Conservation (phyloP, 1,140 invertebrate species). For the Zelostemma sp. region DNA sequence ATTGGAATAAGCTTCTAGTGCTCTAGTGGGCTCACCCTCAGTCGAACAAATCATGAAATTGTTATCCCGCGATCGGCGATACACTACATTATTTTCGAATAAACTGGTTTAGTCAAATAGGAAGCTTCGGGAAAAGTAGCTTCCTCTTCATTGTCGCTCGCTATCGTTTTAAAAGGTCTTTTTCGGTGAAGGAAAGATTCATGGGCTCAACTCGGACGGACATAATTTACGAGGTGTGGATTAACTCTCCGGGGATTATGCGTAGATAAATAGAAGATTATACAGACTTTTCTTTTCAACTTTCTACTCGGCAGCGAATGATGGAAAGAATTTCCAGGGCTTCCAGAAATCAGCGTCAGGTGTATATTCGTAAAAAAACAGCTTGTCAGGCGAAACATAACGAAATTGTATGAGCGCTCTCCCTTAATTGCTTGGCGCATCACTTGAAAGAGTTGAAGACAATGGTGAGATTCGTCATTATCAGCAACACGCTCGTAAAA, state of each 20-base stretch:
- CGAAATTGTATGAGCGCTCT: background rate
- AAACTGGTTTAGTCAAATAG: conserved; percentile 29
- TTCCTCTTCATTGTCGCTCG: conserved; percentile 19
- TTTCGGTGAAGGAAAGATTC: conserved; percentile 24
- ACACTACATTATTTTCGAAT: conserved; percentile 9
- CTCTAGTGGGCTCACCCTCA: conserved; percentile 14
- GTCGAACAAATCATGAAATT: conserved; percentile 36
- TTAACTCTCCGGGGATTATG: conserved; percentile 22
- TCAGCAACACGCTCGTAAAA: too few relatives aligned
- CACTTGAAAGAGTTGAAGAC: too few relatives aligned
- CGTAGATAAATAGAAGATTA: too few relatives aligned
- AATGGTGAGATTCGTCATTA: too few relatives aligned
- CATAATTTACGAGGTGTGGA: conserved; percentile 42
- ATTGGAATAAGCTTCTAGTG: conserved; percentile 51
- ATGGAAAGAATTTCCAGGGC: too few relatives aligned
- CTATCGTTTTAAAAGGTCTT: conserved; percentile 24
- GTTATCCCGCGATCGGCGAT: conserved; percentile 23
- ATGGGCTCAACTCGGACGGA: conserved; percentile 17
- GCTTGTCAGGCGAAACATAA: background rate
- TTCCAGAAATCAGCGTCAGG: background rate
- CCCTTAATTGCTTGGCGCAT: too few relatives aligned
- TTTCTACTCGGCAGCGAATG: too few relatives aligned
- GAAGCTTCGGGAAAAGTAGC: conserved; percentile 12
- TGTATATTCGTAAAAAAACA: background rate
- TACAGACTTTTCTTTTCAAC: background rate